Conservation (phyloP, 2,888 invertebrate species). For the Tinea pellionella region DNA sequence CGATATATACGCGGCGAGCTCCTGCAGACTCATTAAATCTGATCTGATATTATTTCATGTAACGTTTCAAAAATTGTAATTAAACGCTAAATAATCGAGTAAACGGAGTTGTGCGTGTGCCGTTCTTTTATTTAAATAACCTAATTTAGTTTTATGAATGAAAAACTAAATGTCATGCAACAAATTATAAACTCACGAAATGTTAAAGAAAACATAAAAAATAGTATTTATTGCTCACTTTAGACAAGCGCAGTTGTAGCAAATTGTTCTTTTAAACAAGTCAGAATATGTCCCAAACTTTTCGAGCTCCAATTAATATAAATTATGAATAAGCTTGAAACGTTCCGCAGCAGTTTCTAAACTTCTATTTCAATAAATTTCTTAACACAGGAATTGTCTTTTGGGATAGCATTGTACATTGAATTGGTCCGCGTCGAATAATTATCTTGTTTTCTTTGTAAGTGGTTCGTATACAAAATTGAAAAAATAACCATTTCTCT, state of each 20-base stretch:
- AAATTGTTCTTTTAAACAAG: slow-evolving; percentile 19
- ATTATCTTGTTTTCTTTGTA: slow-evolving; percentile 3
- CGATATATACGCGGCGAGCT: too few species aligned
- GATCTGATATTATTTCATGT: too few species aligned
- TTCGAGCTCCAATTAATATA: slow-evolving; percentile 18
- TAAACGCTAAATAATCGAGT: too few species aligned
- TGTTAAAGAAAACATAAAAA: slow-evolving; percentile 12
- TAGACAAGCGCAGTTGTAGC: slow-evolving; percentile 18
- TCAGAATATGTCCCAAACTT: slow-evolving; percentile 17
- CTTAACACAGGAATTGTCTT: slow-evolving; percentile 11
- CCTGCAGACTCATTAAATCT: too few species aligned
- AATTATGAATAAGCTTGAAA: slow-evolving; percentile 18
- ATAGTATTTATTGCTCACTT: slow-evolving; percentile 17
- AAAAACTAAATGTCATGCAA: too few species aligned
- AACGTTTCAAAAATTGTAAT: too few species aligned
- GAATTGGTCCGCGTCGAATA: background rate
- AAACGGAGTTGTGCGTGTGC: too few species aligned
- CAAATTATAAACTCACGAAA: background rate
- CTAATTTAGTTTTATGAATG: too few species aligned
- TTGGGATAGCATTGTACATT: background rate
- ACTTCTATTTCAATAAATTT: slow-evolving; percentile 16
- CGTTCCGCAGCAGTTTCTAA: slow-evolving; percentile 15
- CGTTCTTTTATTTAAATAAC: too few species aligned
- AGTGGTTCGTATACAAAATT: slow-evolving; percentile 6
- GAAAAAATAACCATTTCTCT: slow-evolving; percentile 4